These are phyloP conservation scores for Drosophila dunni DNA, from an alignment of 1,140 invertebrate genomes.

Conservation along the genomic window DNA sequence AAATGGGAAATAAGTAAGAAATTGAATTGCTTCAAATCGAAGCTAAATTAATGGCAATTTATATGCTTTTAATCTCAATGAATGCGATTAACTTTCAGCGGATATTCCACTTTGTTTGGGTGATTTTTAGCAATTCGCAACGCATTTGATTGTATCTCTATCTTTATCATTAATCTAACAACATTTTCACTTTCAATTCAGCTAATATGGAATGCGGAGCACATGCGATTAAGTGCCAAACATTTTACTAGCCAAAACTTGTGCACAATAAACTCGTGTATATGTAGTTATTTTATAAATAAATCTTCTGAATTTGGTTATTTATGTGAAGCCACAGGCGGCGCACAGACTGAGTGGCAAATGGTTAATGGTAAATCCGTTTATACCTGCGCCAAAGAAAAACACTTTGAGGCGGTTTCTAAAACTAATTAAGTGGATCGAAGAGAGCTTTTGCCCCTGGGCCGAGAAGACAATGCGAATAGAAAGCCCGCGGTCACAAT, in stretches of 20 bases:
- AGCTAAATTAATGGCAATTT: neutral
- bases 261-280: slow-evolving; percentile 17
- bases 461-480: slow-evolving; percentile 53
- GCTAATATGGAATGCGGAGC: slow-evolving; percentile 60
- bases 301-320: slow-evolving; percentile 55
- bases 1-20: no score
- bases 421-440: slow-evolving; percentile 73
- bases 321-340: slow-evolving; percentile 61
- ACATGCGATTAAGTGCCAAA: slow-evolving; percentile 47
- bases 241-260: slow-evolving; percentile 36
- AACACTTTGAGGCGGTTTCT: slow-evolving; percentile 27
- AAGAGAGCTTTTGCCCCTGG: slow-evolving; percentile 27
- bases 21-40: neutral
- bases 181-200: slow-evolving; percentile 66
- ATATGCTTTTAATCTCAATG: neutral
- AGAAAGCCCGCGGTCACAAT: slow-evolving; percentile 65
- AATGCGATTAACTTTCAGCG: neutral
- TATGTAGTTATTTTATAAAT: slow-evolving; percentile 21
- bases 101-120: neutral
- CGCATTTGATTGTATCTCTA: slow-evolving; percentile 31
- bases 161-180: slow-evolving; percentile 47
- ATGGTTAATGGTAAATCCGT: slow-evolving; percentile 45
- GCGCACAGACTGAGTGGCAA: neutral
- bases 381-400: slow-evolving; percentile 57
- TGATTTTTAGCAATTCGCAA: slow-evolving; percentile 53